A percentile compares a stretch with the other conserved stretches of the same genome.
These are phyloP conservation scores for Pristionchus entomophagus DNA, from an alignment of 2,888 invertebrate genomes.

Conservation along the genomic window DNA sequence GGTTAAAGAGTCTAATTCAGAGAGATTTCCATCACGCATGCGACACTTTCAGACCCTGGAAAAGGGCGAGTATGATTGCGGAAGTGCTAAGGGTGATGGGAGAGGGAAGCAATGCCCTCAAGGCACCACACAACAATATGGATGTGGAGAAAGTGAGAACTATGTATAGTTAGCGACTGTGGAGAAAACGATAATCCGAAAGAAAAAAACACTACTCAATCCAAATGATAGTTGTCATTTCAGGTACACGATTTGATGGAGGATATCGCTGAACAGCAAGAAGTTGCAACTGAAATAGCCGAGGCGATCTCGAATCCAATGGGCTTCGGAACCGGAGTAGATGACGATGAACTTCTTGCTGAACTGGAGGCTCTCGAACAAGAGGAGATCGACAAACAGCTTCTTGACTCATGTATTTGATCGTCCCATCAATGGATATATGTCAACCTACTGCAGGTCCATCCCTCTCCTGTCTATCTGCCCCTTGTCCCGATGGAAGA, in stretches of 20 bases:
- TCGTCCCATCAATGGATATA: not conserved
- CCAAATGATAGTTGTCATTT: conserved; percentile 19
- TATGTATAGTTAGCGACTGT: too few species aligned
- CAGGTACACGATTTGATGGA: conserved; percentile 99
- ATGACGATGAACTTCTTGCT: conserved; percentile 81
- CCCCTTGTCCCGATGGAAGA: conserved; percentile 71
- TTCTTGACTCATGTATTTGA: conserved; percentile 74
- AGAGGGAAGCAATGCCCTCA: conserved; percentile 94
- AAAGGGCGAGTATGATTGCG: conserved; percentile 96
- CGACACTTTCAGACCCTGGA: conserved; percentile 87
- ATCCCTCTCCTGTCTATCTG: conserved; percentile 62
- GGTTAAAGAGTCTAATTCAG: conserved; percentile 14
- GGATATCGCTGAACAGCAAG: conserved; percentile 98
- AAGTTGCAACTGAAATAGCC: conserved; percentile 96
- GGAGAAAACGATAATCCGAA: too few species aligned
- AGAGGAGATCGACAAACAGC: conserved; percentile 78
- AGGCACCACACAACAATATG: conserved; percentile 93
- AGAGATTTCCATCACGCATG: not conserved
- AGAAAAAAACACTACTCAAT: too few species aligned
- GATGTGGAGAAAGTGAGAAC: conserved; percentile 71
- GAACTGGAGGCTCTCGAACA: conserved; percentile 79
- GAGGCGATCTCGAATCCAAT: conserved; percentile 98
- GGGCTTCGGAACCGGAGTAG: conserved; percentile 89
- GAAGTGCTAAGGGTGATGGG: conserved; percentile 97
- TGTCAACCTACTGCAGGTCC: conserved; percentile 24